Percentiles rank a stretch among this genome's conserved stretches.
Evolutionary conservation across 2,113 vertebrate species (phyloP).

Genomic region (Phasianus colchicus): DNA sequence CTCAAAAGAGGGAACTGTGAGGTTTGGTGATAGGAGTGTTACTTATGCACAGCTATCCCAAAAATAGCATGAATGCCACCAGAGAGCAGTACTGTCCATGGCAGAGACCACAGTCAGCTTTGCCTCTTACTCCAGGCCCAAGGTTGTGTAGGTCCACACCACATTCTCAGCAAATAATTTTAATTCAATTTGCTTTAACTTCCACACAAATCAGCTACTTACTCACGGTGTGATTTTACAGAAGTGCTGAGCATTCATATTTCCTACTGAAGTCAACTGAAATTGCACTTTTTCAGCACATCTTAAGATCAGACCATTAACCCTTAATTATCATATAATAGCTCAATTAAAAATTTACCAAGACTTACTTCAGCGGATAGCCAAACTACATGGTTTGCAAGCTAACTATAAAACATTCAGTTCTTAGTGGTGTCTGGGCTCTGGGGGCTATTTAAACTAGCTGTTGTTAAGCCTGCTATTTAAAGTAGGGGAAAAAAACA

Average conservation of each 20-base stretch:
- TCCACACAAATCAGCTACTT: neutral
- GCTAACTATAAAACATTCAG: conserved; percentile 16
- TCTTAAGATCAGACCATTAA: conserved; percentile 72
- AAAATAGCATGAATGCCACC: neutral
- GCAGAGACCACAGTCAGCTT: neutral
- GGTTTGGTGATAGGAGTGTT: neutral
- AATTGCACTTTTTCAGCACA: conserved; percentile 54
- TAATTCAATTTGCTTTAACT: neutral
- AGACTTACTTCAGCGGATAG: conserved; percentile 33
- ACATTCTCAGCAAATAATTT: neutral
- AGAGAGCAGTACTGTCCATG: rapidly evolving
- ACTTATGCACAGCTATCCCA: neutral
- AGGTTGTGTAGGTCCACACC: neutral
- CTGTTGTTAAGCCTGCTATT: conserved; percentile 23
- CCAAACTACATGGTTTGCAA: conserved; percentile 11
- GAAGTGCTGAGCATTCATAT: conserved; percentile 62
- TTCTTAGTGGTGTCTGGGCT: conserved; percentile 1
- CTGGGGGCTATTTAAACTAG: neutral
- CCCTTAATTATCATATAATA: conserved; percentile 67
- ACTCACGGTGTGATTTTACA: neutral
- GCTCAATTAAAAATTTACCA: conserved; percentile 69
- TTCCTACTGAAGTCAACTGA: conserved; percentile 37
- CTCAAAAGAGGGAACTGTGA: neutral
- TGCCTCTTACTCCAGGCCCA: neutral
- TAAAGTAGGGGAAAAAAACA: neutral